Base-by-base conservation (phyloP, 2,888 invertebrate genomes). In the Drosophila mimica region DNA sequence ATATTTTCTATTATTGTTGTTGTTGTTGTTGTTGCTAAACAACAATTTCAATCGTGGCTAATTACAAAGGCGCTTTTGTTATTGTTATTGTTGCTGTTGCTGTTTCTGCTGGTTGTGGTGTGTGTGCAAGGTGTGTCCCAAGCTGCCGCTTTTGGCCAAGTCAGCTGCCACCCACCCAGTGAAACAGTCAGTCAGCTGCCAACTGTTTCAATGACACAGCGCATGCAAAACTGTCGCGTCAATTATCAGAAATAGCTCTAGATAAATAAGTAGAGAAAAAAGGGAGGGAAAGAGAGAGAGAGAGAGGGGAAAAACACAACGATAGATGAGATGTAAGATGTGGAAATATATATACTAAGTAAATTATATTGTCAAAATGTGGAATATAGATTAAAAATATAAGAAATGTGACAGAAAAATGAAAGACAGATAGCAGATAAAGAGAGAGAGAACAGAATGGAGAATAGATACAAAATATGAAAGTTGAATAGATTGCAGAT, bases 91-190 rank as follows among this genome's bases (percentile, higher is more conserved):
- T 46, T 17, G 36, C 43, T 62, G 53, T 48, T 62, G 52, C 52
- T 71, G 17, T 36, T 36, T 36, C 36, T 36, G 7, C 7, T 36
- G 3, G 69, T 52, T 74, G 58, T n/a, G 17, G 30, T 13, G 25
- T 51, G 69, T 79, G 83, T 58, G 86, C 86, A 84, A 84, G 84
- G 84, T 85, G 84, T 88, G 87, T 71, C 82, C 60, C 76, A 76
- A 74, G 81, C 70, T 57, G 57, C 57, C 74, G 74, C 60, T 65
- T 78, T 76, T 76, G 68, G 80, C 72, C 78, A 78, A 78, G 64
- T 56, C 54, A 57, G 33, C 48, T 56, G 68, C 76, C 84, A 80
- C 82, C 82, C 87, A 83, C 83, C 81, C 77, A 60, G 52, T 63
- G 62, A 59, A 79, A 48, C 54, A 20, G 9, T 25, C 25, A 63